A percentile compares a stretch with the other conserved stretches of the same genome.
phyloP scores from a whole-genome alignment of 92 coral and sea anemone species.

The Paragorgia papillata region DNA sequence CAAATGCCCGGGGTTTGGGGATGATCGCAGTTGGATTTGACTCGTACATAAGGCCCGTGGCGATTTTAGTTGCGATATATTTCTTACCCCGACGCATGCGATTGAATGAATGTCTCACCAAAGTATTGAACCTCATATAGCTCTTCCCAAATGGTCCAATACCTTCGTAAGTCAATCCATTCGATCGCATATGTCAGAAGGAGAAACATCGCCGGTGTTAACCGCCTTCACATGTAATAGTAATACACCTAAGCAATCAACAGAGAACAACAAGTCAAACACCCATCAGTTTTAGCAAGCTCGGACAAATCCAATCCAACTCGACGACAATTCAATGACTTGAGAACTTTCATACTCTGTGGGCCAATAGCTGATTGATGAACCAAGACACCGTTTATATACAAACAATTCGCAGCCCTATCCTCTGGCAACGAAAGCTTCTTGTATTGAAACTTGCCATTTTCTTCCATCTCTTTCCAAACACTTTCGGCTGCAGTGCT shows the following conservation, averaged over 20 bases:
- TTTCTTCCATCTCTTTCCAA: constrained; percentile 64
- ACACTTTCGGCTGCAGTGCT: constrained; percentile 67
- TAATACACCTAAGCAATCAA: constrained; percentile 58
- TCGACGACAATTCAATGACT: constrained; percentile 61
- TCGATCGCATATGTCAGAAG: too few relatives aligned
- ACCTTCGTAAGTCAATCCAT: too few relatives aligned
- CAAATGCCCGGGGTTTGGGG: too few relatives aligned
- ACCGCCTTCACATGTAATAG: too few relatives aligned
- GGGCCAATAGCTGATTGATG: constrained; percentile 71
- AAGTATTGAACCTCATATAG: too few relatives aligned
- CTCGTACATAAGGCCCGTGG: too few relatives aligned
- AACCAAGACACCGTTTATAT: constrained; percentile 73
- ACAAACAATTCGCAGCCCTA: constrained; percentile 78
- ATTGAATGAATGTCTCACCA: too few relatives aligned
- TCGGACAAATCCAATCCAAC: constrained; percentile 74
- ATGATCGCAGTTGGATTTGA: too few relatives aligned
- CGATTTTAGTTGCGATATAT: too few relatives aligned
- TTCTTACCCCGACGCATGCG: too few relatives aligned
- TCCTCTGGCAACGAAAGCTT: constrained; percentile 72
- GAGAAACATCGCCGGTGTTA: too few relatives aligned
- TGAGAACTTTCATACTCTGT: constrained; percentile 51
- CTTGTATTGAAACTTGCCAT: constrained; percentile 69
- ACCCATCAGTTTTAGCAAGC: constrained; percentile 82
- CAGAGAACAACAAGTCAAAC: constrained; percentile 79
- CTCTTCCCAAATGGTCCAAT: too few relatives aligned